A percentile compares a stretch with the other conserved stretches of the same genome.
Conservation (phyloP, 2,113 vertebrate genomes). For the Carassius auratus region DNA sequence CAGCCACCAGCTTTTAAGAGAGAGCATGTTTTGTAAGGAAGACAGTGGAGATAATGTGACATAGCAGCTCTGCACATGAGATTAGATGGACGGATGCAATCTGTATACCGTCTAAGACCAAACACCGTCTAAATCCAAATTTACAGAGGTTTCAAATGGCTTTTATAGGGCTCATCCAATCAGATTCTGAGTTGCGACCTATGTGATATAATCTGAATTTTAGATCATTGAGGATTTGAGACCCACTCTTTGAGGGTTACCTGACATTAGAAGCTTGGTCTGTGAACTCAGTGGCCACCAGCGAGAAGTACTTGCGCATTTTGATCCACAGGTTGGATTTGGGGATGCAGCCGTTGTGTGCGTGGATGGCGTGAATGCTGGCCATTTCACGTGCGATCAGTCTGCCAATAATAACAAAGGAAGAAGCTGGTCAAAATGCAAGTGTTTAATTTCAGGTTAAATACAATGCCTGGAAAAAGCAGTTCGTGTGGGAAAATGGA, state of each 20-base stretch:
- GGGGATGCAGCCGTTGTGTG: constrained; percentile 91
- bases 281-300: constrained; percentile 88
- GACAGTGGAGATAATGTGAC: constrained; percentile 61
- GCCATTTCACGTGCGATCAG: constrained; percentile 94
- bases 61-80: constrained; percentile 52
- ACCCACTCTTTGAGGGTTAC: constrained; percentile 66
- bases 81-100: background rate
- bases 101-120: background rate
- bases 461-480: background rate
- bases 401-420: constrained; percentile 67
- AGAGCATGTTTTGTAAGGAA: constrained; percentile 64
- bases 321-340: constrained; percentile 94
- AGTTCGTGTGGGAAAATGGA: constrained; percentile 4
- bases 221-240: background rate
- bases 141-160: background rate
- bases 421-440: background rate
- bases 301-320: constrained; percentile 88
- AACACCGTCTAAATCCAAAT: background rate
- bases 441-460: background rate
- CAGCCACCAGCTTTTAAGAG: constrained; percentile 60
- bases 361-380: constrained; percentile 91
- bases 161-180: background rate
- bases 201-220: background rate
- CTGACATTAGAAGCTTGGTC: constrained; percentile 80
- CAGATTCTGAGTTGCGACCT: background rate